These are phyloP conservation scores for Acropternis orthonyx DNA, from an alignment of 2,797 vertebrate species.

Conservation along the genomic window DNA sequence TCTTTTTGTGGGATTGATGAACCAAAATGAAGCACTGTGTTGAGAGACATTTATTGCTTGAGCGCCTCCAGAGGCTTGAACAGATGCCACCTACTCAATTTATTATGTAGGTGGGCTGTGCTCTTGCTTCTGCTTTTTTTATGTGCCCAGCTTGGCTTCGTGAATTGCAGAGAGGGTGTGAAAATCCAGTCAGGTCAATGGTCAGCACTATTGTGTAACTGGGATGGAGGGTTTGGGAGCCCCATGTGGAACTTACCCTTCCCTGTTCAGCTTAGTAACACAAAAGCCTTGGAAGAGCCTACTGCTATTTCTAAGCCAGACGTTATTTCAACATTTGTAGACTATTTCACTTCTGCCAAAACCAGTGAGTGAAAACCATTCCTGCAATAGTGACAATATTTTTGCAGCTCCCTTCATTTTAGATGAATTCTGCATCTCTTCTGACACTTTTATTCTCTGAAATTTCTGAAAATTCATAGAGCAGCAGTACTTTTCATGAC, in stretches of 20 bases:
- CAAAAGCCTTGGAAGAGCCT: not conserved
- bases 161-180: not conserved
- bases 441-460: not conserved
- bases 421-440: not conserved
- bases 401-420: constrained; percentile 1
- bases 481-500: not conserved
- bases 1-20: not conserved
- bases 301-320: not conserved
- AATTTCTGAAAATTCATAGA: not conserved
- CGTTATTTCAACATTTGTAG: not conserved
- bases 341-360: not conserved
- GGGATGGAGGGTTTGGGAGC: not conserved
- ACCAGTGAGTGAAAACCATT: constrained; percentile 11
- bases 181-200: not conserved
- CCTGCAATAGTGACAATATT: not conserved
- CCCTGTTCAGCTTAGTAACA: not conserved
- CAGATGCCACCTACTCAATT: not conserved
- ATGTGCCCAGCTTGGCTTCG: not conserved
- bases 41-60: not conserved
- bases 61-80: not conserved
- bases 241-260: not conserved
- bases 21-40: not conserved
- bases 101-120: not conserved
- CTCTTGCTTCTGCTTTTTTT: not conserved
- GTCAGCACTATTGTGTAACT: not conserved